A percentile compares a stretch with the other conserved stretches of the same genome.
These are phyloP conservation scores for Leucophenga maculata DNA, from an alignment of 2,888 invertebrate genomes.

Conservation along the genomic window DNA sequence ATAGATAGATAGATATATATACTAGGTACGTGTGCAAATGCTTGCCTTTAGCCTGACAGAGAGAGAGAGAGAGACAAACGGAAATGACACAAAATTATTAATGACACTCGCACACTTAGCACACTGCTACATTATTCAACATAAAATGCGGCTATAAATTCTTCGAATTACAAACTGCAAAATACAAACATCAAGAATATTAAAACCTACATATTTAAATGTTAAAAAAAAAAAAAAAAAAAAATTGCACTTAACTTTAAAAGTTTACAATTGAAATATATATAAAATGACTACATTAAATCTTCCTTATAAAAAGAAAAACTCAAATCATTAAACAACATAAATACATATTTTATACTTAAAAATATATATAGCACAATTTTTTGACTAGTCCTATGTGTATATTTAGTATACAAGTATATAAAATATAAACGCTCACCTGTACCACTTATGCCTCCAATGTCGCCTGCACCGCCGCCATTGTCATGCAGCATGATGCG, in stretches of 20 bases:
- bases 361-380: no score
- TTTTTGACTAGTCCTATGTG: no score
- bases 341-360: no score
- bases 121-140: not conserved
- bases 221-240: no score
- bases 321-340: no score
- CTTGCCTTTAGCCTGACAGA: not conserved
- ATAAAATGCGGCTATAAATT: no score
- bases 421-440: conserved; percentile 5
- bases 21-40: not conserved
- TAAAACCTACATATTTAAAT: no score
- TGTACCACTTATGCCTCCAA: conserved; percentile 44
- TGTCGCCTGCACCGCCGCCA: conserved; percentile 53
- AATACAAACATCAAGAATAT: no score
- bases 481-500: conserved; percentile 80
- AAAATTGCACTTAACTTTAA: no score
- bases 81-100: conserved; percentile 31
- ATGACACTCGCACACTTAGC: not conserved
- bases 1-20: conserved; percentile 26
- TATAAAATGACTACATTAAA: conserved; percentile 1
- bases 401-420: not conserved
- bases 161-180: no score
- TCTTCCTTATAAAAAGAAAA: no score
- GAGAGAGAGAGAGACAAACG: no score
- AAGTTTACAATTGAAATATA: not conserved